phyloP scores from a whole-genome alignment of 2,113 vertebrate species.

The Nothoprocta perdicaria region DNA sequence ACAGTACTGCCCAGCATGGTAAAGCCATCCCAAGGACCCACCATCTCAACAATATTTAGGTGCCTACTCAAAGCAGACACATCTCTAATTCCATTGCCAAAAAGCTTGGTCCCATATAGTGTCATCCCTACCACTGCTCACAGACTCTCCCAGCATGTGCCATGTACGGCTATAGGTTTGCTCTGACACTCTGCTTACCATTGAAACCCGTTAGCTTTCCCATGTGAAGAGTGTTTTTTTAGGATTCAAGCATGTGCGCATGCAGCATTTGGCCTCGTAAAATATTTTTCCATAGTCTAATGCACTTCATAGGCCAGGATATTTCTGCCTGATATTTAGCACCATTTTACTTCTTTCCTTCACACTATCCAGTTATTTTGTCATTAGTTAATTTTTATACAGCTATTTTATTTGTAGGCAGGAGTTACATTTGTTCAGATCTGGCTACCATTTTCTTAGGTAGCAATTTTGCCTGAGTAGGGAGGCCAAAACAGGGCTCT shows the following conservation, averaged over 20 bases:
- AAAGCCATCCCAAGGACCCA: fast-evolving
- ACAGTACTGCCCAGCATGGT: not conserved
- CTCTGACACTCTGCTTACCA: not conserved
- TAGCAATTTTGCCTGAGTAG: slow-evolving; percentile 50
- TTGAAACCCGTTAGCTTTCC: not conserved
- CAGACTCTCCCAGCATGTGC: not conserved
- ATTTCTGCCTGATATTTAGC: not conserved
- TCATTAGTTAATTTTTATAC: slow-evolving; percentile 59
- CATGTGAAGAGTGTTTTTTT: not conserved
- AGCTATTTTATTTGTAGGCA: slow-evolving; percentile 13
- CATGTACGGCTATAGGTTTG: not conserved
- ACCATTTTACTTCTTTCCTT: slow-evolving; percentile 4
- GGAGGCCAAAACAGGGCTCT: slow-evolving; percentile 45
- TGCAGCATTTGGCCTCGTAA: not conserved
- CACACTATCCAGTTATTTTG: slow-evolving; percentile 51
- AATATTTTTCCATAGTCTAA: not conserved
- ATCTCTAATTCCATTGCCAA: not conserved
- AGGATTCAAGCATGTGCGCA: not conserved
- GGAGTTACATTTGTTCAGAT: slow-evolving; percentile 58
- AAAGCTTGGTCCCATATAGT: fast-evolving
- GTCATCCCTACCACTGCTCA: not conserved
- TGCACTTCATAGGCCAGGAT: not conserved
- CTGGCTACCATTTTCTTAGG: slow-evolving; percentile 65
- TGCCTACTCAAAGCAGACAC: not conserved
- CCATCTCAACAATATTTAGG: not conserved